Evolutionary conservation across 2,113 vertebrate genomes (phyloP), one percentile per base, ranked within the genome.

Genomic region (Pavo muticus): DNA sequence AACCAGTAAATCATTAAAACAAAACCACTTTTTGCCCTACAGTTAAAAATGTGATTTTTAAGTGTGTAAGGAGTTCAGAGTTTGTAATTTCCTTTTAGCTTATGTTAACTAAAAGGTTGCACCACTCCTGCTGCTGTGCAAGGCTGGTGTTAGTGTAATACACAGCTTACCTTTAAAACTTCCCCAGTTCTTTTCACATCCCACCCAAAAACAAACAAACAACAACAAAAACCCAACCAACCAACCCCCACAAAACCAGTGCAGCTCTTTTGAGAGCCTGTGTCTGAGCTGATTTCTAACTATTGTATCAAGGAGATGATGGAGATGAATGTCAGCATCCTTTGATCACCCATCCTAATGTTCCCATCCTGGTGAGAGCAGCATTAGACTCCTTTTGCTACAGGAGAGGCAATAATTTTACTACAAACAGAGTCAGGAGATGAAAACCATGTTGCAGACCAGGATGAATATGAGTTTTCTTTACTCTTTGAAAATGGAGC

Each of bases 1-100:
- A 84, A 96, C 95, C 78, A 91, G 59, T 91, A 93, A 93, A 95
- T 76, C 61, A 37, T 87, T 95, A 87, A 93, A 97, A 93, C 40
- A 87, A 93, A 94, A 85, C 69, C 59, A 67, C 45, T 35, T 93
- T 87, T 59, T 92, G 57, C 87, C 81, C 94, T 95, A 85, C 79
- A 87, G 32, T 96, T 96, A 35, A 63, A 90, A 74, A 44, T 4
- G 42, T 61, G 23, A 82, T 91, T 94, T 88, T 90, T 61, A 82
- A 91, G 32, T 60, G 67, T 96, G 81, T 91, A 76, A 81, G 89
- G 75, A 54, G 20, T 52, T 91, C 27, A 48, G n/a, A 52, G 20
- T 90, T 91, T 87, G 23, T 67, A 79, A 88, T 79, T 95, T 84
- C 40, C 48, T 95, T 95, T 78, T 76, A 84, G 45, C 24, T 71